A percentile compares a stretch with the other conserved stretches of the same genome.
Conservation (phyloP, 2,113 vertebrate species). For the Anoura caudifer region DNA sequence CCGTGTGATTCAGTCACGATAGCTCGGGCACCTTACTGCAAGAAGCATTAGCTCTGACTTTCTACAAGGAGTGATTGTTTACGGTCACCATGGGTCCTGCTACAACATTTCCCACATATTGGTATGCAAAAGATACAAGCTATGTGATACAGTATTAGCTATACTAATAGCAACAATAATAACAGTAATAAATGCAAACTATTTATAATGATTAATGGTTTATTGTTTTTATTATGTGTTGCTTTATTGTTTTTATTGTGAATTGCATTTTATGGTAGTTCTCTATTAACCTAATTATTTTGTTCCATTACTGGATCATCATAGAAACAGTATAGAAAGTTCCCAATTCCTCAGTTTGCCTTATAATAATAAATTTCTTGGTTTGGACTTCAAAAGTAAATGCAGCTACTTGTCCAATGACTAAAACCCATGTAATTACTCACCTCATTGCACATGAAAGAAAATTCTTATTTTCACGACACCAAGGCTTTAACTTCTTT, state of each 20-base stretch:
- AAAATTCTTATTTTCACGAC: background rate
- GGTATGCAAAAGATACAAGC: background rate
- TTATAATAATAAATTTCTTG: background rate
- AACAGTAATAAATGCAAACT: background rate
- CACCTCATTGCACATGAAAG: background rate
- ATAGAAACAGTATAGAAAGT: background rate
- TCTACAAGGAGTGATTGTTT: background rate
- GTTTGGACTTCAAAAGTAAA: background rate
- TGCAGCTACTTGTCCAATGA: background rate
- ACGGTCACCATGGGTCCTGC: background rate
- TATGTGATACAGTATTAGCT: background rate
- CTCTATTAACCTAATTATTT: background rate
- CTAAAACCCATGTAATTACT: background rate
- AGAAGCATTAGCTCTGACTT: background rate
- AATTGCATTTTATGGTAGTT: background rate
- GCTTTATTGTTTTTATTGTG: background rate
- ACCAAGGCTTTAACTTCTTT: background rate
- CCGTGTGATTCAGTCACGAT: background rate
- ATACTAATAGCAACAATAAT: background rate
- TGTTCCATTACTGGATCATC: background rate
- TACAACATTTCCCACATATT: background rate
- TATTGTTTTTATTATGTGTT: background rate
- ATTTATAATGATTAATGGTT: background rate
- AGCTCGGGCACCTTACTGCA: background rate
- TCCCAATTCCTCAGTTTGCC: background rate